Conservation (phyloP, 1,140 invertebrate genomes). For the Hermetia illucens region DNA sequence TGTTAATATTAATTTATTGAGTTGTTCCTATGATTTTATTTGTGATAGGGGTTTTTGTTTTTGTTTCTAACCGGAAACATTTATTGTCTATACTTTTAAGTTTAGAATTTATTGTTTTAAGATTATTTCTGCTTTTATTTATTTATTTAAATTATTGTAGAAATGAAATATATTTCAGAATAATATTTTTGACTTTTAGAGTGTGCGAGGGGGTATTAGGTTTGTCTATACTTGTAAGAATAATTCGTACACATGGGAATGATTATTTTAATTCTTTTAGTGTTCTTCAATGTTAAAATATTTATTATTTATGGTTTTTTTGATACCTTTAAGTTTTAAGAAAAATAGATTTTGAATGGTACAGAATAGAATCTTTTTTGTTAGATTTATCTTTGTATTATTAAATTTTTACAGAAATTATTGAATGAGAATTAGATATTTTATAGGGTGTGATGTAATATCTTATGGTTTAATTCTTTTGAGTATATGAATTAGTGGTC, state of each 20-base stretch:
- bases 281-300: conserved; percentile 38
- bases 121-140: conserved; percentile 34
- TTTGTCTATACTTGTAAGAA: conserved; percentile 37
- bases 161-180: conserved; percentile 36
- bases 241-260: conserved; percentile 40
- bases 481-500: conserved; percentile 35
- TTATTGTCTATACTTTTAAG: conserved; percentile 34
- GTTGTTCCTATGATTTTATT: conserved; percentile 30
- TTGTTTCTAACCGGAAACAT: conserved; percentile 36
- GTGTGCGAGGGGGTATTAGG: conserved; percentile 43
- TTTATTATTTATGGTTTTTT: conserved; percentile 31
- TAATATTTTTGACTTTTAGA: conserved; percentile 41
- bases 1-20: conserved; percentile 26
- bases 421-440: conserved; percentile 26
- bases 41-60: conserved; percentile 29
- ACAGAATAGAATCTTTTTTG: conserved; percentile 28
- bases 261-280: conserved; percentile 39
- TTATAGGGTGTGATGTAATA: conserved; percentile 32
- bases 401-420: conserved; percentile 27
- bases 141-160: conserved; percentile 32
- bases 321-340: conserved; percentile 28
- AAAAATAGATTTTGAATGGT: conserved; percentile 26
- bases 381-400: conserved; percentile 29
- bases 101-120: conserved; percentile 39
- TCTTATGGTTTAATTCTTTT: conserved; percentile 37